These are phyloP conservation scores for Crioceris asparagi DNA, from an alignment of 2,888 invertebrate species.

Conservation along the genomic window DNA sequence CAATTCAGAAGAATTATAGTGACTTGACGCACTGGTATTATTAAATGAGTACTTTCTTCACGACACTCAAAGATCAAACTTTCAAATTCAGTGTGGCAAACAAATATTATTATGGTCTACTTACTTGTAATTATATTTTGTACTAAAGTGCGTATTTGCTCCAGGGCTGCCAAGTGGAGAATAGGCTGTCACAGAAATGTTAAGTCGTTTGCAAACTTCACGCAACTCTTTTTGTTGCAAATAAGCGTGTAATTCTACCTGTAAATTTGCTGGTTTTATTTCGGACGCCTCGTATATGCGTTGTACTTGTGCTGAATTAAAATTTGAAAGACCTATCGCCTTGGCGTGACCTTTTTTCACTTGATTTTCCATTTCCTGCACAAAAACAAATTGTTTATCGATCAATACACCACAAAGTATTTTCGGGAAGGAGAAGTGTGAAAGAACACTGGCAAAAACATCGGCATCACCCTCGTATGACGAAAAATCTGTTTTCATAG, in stretches of 20 bases:
- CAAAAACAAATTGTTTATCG: neutral
- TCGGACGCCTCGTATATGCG: conserved; percentile 48
- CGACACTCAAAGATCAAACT: too few species aligned
- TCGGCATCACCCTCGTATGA: too few species aligned
- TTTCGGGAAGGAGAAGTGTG: neutral
- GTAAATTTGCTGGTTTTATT: conserved; percentile 61
- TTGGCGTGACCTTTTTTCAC: conserved; percentile 52
- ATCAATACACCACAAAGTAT: neutral
- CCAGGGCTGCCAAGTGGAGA: conserved; percentile 65
- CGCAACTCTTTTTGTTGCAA: conserved; percentile 59
- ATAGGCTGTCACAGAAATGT: conserved; percentile 59
- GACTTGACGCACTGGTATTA: too few species aligned
- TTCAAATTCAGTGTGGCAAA: too few species aligned
- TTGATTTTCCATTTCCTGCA: conserved; percentile 56
- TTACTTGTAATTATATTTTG: conserved; percentile 52
- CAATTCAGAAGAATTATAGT: too few species aligned
- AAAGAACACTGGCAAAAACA: too few species aligned
- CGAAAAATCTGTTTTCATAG: too few species aligned
- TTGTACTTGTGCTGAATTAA: conserved; percentile 57
- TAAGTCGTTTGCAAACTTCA: conserved; percentile 48
- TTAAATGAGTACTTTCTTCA: too few species aligned
- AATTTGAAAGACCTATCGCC: conserved; percentile 75
- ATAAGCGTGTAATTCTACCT: conserved; percentile 67
- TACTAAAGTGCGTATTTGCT: conserved; percentile 50
- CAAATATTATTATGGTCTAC: too few species aligned